A percentile compares a stretch with the other conserved stretches of the same genome.
Conservation (phyloP, 1,140 invertebrate genomes). For the Drosophila navojoa region DNA sequence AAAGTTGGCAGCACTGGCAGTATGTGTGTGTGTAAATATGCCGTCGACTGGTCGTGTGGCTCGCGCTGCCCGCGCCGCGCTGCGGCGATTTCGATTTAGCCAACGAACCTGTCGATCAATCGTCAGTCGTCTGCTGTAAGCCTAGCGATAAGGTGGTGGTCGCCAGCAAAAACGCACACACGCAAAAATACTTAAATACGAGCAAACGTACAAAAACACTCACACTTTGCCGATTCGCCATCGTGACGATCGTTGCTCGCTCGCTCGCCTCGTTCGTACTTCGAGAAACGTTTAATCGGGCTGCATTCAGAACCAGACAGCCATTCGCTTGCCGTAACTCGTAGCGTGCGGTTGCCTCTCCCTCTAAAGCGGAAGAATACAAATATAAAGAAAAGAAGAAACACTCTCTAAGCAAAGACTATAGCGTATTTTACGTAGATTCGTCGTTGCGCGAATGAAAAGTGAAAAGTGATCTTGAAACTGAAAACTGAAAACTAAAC, state of each 20-base stretch:
- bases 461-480: slow-evolving; percentile 70
- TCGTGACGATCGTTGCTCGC: slow-evolving; percentile 43
- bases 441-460: slow-evolving; percentile 50
- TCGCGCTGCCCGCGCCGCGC: slow-evolving; percentile 60
- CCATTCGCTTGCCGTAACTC: slow-evolving; percentile 70
- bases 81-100: slow-evolving; percentile 81
- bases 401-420: slow-evolving; percentile 33
- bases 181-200: slow-evolving; percentile 1
- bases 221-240: slow-evolving; percentile 29
- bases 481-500: slow-evolving; percentile 24
- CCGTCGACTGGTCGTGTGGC: slow-evolving; percentile 77
- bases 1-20: too few relatives aligned
- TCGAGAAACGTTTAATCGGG: slow-evolving; percentile 70
- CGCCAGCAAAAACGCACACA: slow-evolving; percentile 22
- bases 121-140: slow-evolving; percentile 80
- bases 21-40: slow-evolving; percentile 46
- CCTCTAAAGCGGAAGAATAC: slow-evolving; percentile 36
- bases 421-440: slow-evolving; percentile 55
- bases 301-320: slow-evolving; percentile 69
- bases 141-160: slow-evolving; percentile 80
- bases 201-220: slow-evolving; percentile 18
- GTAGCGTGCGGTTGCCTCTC: slow-evolving; percentile 69
- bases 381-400: slow-evolving; percentile 3
- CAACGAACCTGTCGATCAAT: slow-evolving; percentile 83
- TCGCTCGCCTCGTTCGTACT: slow-evolving; percentile 38